Base-by-base conservation (phyloP, 2,888 invertebrate genomes). In the Tanytarsus gracilentus region DNA sequence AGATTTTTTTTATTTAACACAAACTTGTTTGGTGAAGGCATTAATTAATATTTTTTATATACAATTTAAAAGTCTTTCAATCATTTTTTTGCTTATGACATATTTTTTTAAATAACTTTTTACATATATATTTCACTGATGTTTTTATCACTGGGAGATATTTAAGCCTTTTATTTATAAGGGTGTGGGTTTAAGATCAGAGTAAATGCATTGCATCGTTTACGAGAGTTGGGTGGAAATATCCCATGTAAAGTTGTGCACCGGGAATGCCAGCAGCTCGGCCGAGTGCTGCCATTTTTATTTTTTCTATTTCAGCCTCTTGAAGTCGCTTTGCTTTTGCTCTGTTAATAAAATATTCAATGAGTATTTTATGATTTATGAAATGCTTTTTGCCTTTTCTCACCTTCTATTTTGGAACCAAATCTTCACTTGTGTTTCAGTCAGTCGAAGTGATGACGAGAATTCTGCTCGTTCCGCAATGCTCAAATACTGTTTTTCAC, bases 401-500 rank as follows among this genome's bases (percentile, higher is more conserved):
- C 65, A 97, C 97, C 91, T 81, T n/a, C 92, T 81, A 72, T 93
- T 93, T 79, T 92, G 91, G 74, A 92, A 92, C 91, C 91, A 92
- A 69, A 92, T 92, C 78, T 93, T 92, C 69, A 93, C 93, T 80
- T 93, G 92, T 2, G 92, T 93, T 74, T 93, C 93, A 0, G 92
- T 92, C 61, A 98, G 80, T 69, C 93, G 86, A 61, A 98, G 78
- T 0, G 93, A 92, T 7, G 91, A 89, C 0, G 95, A 95, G 77
- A 98, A 98, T 75, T 98, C 98, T 0, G 98, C 98, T 61, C 98
- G 78, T 72, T 98, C 98, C 11, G 97, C 95, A 69, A 98, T 97
- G 71, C 94, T 95, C 66, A 98, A 80, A 76, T 98, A 98, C 76
- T 97, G 97, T 71, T 96, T 95, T 75, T 94, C 90, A 33, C 92